A percentile compares a stretch with the other conserved stretches of the same genome.
These are phyloP conservation scores for Bombus pascuorum DNA, from an alignment of 1,140 invertebrate species.

Conservation along the genomic window DNA sequence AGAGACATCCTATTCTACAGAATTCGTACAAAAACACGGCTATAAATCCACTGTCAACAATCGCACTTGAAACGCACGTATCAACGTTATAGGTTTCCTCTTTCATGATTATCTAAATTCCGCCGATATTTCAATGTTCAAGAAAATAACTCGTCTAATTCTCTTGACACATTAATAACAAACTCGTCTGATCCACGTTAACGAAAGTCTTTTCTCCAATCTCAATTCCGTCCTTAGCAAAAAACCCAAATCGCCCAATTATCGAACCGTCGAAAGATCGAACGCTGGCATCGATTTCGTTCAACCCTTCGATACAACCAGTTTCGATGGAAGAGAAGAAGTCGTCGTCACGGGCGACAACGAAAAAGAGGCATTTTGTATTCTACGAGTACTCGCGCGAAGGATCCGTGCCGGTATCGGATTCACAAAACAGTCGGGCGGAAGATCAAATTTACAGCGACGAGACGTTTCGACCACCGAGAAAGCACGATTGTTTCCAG, in stretches of 20 bases:
- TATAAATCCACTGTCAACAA: no score
- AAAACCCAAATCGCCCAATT: neutral
- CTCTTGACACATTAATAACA: no score
- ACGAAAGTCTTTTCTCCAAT: no score
- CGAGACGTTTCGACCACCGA: slow-evolving; percentile 41
- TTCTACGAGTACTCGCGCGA: slow-evolving; percentile 16
- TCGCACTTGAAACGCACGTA: no score
- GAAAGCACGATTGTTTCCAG: slow-evolving; percentile 69
- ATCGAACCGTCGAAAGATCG: neutral
- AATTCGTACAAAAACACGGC: no score
- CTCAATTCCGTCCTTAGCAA: neutral
- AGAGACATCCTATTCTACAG: no score
- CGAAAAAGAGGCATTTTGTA: slow-evolving; percentile 43
- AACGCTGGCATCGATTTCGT: neutral
- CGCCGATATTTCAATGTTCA: no score
- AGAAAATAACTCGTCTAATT: no score
- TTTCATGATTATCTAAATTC: no score
- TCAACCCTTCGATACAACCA: neutral
- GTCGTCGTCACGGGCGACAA: neutral
- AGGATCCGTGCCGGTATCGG: slow-evolving; percentile 43
- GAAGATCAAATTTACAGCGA: slow-evolving; percentile 61
- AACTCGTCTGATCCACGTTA: no score
- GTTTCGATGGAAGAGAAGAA: neutral
- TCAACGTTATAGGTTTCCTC: no score
- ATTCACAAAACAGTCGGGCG: slow-evolving; percentile 59